These are phyloP conservation scores for Cataglyphis rosenhaueri DNA, from an alignment of 2,888 invertebrate genomes.

Conservation along the genomic window DNA sequence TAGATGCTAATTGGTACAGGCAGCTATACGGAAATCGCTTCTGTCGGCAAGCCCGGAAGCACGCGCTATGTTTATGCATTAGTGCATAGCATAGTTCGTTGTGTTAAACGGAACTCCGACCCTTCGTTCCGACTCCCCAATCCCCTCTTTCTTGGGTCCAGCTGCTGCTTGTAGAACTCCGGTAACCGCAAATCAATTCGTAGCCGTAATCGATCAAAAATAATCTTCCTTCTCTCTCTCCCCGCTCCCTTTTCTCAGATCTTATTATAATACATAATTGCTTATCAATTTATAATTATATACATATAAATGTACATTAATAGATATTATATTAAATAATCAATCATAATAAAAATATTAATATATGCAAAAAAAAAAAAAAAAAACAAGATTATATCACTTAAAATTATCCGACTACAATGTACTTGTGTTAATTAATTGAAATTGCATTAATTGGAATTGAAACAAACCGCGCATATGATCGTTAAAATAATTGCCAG, in stretches of 20 bases:
- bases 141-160: constrained; percentile 1
- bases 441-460: background rate
- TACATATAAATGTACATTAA: background rate
- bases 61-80: constrained; percentile 69
- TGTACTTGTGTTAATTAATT: constrained; percentile 4
- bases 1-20: constrained; percentile 59
- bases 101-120: constrained; percentile 66
- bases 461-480: background rate
- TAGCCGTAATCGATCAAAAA: constrained; percentile 2
- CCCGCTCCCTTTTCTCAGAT: background rate
- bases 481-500: background rate
- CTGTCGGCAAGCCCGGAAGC: constrained; percentile 42
- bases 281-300: background rate
- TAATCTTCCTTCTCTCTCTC: too few relatives aligned
- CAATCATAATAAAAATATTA: background rate
- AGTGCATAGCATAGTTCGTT: constrained; percentile 64
- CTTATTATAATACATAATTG: background rate
- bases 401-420: background rate
- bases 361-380: background rate
- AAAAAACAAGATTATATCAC: background rate
- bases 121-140: constrained; percentile 21
- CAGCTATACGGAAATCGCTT: constrained; percentile 52
- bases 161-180: background rate
- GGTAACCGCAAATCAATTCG: constrained; percentile 13
- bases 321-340: background rate